Conservation (phyloP, 2,888 invertebrate species). For the Oligia fasciuncula region DNA sequence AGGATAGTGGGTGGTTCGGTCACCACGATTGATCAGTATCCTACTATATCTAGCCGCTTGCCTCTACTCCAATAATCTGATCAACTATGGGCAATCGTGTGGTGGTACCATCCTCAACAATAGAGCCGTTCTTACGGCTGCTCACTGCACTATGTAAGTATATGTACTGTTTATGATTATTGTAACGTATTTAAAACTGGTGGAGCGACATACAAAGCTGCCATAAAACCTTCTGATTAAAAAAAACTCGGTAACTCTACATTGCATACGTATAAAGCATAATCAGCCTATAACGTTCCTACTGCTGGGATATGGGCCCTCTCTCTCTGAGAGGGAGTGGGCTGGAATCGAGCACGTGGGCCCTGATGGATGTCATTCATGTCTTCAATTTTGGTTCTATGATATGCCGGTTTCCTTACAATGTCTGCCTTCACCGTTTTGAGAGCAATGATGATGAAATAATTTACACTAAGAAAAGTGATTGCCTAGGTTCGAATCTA, state of each 20-base stretch:
- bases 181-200: not conserved
- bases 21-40: conserved; percentile 68
- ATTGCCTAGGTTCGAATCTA: not conserved
- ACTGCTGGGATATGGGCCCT: not conserved
- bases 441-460: not conserved
- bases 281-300: not conserved
- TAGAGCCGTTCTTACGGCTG: conserved; percentile 72
- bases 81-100: conserved; percentile 58
- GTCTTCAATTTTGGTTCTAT: not conserved
- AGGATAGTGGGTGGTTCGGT: conserved; percentile 71
- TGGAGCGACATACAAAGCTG: not conserved
- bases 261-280: not conserved
- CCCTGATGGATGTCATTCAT: not conserved
- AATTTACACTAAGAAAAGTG: not conserved
- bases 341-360: too few relatives aligned
- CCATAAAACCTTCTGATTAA: not conserved
- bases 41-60: conserved; percentile 59
- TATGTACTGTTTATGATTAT: not conserved
- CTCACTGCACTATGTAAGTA: conserved; percentile 72
- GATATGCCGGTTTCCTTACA: not conserved
- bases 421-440: not conserved
- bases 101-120: conserved; percentile 72
- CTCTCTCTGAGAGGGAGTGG: not conserved
- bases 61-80: conserved; percentile 44
- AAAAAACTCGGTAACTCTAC: not conserved